A percentile compares a stretch with the other conserved stretches of the same genome.
Conservation (phyloP, 2,888 invertebrate genomes). For the Asteroscopus sphinx region DNA sequence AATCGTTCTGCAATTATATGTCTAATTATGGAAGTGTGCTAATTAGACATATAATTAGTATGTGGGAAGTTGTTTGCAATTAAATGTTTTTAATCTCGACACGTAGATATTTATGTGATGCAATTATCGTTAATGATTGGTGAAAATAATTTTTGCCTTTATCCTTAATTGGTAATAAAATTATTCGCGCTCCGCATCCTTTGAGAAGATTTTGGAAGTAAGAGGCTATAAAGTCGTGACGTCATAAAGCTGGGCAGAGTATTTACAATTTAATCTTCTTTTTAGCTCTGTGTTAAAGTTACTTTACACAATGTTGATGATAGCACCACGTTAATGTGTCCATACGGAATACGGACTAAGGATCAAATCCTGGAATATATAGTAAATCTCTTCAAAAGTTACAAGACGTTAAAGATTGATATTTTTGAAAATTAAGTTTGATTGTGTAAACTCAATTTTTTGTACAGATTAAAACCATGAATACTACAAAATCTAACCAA, state of each 20-base stretch:
- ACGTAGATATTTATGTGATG: slow-evolving; percentile 42
- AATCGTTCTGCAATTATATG: slow-evolving; percentile 71
- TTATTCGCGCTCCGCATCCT: slow-evolving; percentile 22
- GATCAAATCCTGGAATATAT: too few species aligned
- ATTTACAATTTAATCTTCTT: slow-evolving; percentile 25
- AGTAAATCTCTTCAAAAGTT: too few species aligned
- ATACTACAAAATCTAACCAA: too few species aligned
- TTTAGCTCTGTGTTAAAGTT: slow-evolving; percentile 7
- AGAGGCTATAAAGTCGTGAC: slow-evolving; percentile 18
- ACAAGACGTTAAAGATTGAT: too few species aligned
- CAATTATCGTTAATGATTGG: slow-evolving; percentile 47
- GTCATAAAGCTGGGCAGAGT: slow-evolving; percentile 14
- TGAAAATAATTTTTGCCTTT: slow-evolving; percentile 34
- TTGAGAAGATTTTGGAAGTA: slow-evolving; percentile 7
- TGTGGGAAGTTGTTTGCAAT: slow-evolving; percentile 60
- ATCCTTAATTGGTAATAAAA: slow-evolving; percentile 29
- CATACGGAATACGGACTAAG: too few species aligned
- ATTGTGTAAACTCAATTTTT: too few species aligned
- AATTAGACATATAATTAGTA: slow-evolving; percentile 70
- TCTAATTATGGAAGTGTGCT: slow-evolving; percentile 69
- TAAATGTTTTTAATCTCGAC: slow-evolving; percentile 50
- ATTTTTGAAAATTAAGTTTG: too few species aligned
- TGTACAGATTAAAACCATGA: too few species aligned
- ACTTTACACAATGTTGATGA: neutral
- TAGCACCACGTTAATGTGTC: too few species aligned